A percentile compares a stretch with the other conserved stretches of the same genome.
These are phyloP conservation scores for Onychomys torridus DNA, from an alignment of 2,797 vertebrate species.

Conservation along the genomic window DNA sequence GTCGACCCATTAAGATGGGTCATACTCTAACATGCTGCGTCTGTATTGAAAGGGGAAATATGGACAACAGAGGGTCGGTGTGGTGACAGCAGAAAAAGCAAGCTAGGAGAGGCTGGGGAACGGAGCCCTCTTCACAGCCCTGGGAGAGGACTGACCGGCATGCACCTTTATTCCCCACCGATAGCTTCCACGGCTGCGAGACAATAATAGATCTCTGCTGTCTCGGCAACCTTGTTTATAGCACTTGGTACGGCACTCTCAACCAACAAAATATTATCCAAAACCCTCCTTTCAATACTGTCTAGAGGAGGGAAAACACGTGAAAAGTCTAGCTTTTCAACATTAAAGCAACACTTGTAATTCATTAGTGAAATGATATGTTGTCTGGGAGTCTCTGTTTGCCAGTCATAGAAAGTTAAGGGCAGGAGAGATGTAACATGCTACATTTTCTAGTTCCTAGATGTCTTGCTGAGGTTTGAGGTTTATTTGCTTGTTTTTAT, in stretches of 20 bases:
- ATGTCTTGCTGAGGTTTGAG: not conserved
- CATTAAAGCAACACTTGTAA: not conserved
- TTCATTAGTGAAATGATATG: slow-evolving; percentile 30
- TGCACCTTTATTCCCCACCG: not conserved
- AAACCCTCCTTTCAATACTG: not conserved
- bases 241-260: not conserved
- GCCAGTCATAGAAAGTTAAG: slow-evolving; percentile 6
- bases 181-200: not conserved
- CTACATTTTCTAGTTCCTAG: slow-evolving; percentile 32
- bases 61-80: not conserved
- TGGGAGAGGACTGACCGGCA: not conserved
- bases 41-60: not conserved
- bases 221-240: not conserved
- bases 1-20: not conserved
- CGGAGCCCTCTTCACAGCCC: not conserved
- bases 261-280: slow-evolving; percentile 5
- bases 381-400: slow-evolving; percentile 44
- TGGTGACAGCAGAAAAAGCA: not conserved
- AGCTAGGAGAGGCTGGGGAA: not conserved
- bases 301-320: not conserved
- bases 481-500: not conserved
- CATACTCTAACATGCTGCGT: not conserved
- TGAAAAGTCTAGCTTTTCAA: slow-evolving; percentile 32
- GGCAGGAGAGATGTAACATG: not conserved
- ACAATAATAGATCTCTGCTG: not conserved